Evolutionary conservation across 2,888 invertebrate genomes (phyloP).

Genomic region (Tetramorium bicarinatum): DNA sequence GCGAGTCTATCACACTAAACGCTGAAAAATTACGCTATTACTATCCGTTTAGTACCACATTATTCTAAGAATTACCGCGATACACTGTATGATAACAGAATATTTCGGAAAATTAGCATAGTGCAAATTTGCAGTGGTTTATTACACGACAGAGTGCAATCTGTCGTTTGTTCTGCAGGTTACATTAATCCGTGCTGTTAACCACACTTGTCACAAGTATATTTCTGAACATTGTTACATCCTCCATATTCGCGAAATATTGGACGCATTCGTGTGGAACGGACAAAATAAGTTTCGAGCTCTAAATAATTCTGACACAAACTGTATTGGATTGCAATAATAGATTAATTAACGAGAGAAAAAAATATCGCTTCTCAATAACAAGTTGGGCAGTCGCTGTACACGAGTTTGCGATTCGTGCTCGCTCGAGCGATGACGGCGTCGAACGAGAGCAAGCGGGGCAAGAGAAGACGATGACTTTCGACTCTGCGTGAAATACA

Average conservation of each 20-base stretch:
- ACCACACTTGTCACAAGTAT: background rate
- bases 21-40: background rate
- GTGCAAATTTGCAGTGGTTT: slow-evolving; percentile 5
- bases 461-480: slow-evolving; percentile 30
- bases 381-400: background rate
- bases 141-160: background rate
- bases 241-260: slow-evolving; percentile 9
- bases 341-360: background rate
- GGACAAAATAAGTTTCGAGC: no score
- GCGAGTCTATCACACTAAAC: background rate
- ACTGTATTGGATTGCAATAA: background rate
- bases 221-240: background rate
- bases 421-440: background rate
- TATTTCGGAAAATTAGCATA: background rate
- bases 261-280: background rate
- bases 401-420: background rate
- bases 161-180: background rate
- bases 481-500: slow-evolving; percentile 35
- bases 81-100: background rate
- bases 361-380: slow-evolving; percentile 2
- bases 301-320: background rate
- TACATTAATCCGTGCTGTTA: background rate
- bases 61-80: background rate
- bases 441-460: background rate
- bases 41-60: background rate